Conservation (phyloP, 2,888 invertebrate species). For the Volucella inanis region DNA sequence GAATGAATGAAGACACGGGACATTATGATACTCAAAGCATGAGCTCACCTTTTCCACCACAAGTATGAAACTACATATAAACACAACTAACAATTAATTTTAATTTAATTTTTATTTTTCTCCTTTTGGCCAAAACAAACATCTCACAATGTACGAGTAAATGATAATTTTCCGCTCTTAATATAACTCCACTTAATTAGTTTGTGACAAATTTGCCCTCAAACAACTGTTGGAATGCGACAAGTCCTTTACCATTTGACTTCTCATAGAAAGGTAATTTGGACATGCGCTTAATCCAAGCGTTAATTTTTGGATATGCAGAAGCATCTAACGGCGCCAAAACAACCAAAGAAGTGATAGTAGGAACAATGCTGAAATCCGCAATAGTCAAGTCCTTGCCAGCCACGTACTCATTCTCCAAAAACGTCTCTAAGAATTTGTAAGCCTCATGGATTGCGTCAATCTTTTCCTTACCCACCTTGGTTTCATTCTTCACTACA, state of each 20-base stretch:
- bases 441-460: conserved; percentile 76
- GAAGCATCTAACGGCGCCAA: conserved; percentile 51
- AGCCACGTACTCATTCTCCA: conserved; percentile 77
- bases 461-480: conserved; percentile 43
- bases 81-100: no score
- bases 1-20: no score
- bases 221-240: no score
- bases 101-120: no score
- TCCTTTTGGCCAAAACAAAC: no score
- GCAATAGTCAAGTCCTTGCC: conserved; percentile 79
- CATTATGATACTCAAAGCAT: no score
- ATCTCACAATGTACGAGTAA: no score
- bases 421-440: conserved; percentile 76
- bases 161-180: no score
- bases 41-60: no score
- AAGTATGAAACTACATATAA: no score
- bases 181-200: no score
- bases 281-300: conserved; percentile 79
- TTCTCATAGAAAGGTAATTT: conserved; percentile 78
- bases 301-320: conserved; percentile 76
- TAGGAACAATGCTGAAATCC: conserved; percentile 79
- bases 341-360: conserved; percentile 51
- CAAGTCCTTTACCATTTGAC: conserved; percentile 75
- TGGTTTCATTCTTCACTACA: conserved; percentile 72
- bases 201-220: no score